Evolutionary conservation across 1,140 invertebrate genomes (phyloP).

Genomic region (Camponotus vicinus): DNA sequence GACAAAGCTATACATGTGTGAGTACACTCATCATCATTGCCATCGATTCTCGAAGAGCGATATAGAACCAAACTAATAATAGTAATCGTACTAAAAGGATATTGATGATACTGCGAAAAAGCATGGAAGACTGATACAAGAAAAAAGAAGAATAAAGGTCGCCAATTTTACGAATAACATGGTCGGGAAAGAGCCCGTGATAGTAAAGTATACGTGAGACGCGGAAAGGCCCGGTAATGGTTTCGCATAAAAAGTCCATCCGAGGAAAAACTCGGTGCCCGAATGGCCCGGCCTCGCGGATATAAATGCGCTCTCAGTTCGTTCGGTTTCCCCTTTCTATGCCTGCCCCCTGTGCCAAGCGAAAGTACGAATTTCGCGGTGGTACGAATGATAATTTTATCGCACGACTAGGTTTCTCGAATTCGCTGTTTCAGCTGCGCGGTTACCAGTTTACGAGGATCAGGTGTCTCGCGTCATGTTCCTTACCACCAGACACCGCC

Average conservation of each 20-base stretch:
- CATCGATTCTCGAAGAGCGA: background rate
- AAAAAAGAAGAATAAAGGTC: background rate
- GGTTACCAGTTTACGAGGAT: constrained; percentile 43
- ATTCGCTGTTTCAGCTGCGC: constrained; percentile 44
- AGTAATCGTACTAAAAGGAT: background rate
- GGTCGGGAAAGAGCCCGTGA: background rate
- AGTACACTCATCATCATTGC: background rate
- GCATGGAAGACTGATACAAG: background rate
- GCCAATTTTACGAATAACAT: constrained; percentile 17
- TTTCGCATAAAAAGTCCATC: constrained; percentile 23
- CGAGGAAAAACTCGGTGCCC: background rate
- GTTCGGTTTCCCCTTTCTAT: background rate
- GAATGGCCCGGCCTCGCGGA: background rate
- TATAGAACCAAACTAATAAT: constrained; percentile 7
- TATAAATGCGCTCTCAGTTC: background rate
- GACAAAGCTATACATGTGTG: background rate
- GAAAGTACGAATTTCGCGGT: constrained; percentile 12
- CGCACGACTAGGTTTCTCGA: constrained; percentile 32
- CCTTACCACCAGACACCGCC: constrained; percentile 19
- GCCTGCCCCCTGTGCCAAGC: background rate
- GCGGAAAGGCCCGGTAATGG: background rate
- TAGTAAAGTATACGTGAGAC: constrained; percentile 1
- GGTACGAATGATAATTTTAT: constrained; percentile 27
- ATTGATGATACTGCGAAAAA: background rate
- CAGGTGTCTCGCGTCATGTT: constrained; percentile 39